Evolutionary conservation across 2,888 invertebrate genomes (phyloP).

Genomic region (Tethea ocularis): DNA sequence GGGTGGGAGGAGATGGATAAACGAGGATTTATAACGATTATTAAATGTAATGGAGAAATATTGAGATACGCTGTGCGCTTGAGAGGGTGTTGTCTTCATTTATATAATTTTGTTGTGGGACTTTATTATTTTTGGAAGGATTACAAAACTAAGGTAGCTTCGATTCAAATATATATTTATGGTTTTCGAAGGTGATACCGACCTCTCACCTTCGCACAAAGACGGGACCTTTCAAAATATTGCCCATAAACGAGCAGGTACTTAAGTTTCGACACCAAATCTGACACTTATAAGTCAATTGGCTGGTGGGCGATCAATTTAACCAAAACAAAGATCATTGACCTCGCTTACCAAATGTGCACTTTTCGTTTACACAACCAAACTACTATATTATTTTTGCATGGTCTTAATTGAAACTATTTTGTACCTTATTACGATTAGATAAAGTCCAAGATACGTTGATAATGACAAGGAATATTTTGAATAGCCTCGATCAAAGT

Average conservation of each 20-base stretch:
- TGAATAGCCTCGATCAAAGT: slow-evolving; percentile 15
- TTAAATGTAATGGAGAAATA: slow-evolving; percentile 1
- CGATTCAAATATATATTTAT: not conserved
- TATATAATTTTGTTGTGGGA: not conserved
- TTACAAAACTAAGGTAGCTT: not conserved
- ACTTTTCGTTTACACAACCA: slow-evolving; percentile 21
- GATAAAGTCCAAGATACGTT: slow-evolving; percentile 12
- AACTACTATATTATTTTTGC: slow-evolving; percentile 26
- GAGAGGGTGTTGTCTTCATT: not conserved
- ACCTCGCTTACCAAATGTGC: slow-evolving; percentile 15
- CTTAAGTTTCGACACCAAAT: not conserved
- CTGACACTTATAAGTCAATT: slow-evolving; percentile 2
- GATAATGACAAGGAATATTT: slow-evolving; percentile 15
- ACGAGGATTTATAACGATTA: not conserved
- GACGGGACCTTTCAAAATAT: not conserved
- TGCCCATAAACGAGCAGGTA: not conserved
- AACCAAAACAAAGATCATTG: slow-evolving; percentile 18
- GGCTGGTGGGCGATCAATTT: slow-evolving; percentile 1
- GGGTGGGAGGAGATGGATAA: not conserved
- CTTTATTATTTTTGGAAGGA: not conserved
- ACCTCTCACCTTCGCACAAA: not conserved
- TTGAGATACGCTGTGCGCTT: not conserved
- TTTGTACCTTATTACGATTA: not conserved
- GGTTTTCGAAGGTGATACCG: not conserved
- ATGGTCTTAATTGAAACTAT: slow-evolving; percentile 15